These are phyloP conservation scores for Lasius platythorax DNA, from an alignment of 2,888 invertebrate genomes.

Conservation along the genomic window DNA sequence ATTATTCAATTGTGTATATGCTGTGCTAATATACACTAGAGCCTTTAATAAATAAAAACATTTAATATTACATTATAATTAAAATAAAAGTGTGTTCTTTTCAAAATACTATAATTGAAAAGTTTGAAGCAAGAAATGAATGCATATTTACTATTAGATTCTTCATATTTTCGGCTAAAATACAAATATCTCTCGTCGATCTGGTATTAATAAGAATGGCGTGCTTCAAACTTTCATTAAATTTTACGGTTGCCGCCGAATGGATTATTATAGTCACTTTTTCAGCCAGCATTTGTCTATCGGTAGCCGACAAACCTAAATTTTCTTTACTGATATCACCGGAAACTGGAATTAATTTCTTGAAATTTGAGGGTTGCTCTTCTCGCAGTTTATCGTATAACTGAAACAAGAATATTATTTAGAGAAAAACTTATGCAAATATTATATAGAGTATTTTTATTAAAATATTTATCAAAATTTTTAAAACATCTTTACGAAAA, in stretches of 20 bases:
- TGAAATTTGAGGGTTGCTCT: constrained; percentile 87
- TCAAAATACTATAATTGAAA: not conserved
- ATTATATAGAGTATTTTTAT: not conserved
- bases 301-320: constrained; percentile 86
- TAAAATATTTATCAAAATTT: not conserved
- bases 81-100: not conserved
- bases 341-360: constrained; percentile 89
- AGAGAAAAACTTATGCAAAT: constrained; percentile 12
- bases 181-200: constrained; percentile 89
- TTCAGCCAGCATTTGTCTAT: constrained; percentile 85
- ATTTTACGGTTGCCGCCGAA: constrained; percentile 89
- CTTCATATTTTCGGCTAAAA: constrained; percentile 88
- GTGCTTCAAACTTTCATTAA: constrained; percentile 91
- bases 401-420: constrained; percentile 84
- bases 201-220: constrained; percentile 89
- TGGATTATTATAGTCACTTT: constrained; percentile 89
- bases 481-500: no score
- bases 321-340: constrained; percentile 89
- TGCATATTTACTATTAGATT: constrained; percentile 79
- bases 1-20: constrained; percentile 94
- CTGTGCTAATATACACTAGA: constrained; percentile 94
- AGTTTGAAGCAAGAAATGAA: no score
- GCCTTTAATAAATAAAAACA: constrained; percentile 85
- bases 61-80: not conserved
- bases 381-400: constrained; percentile 88